Conservation (phyloP, 2,888 invertebrate species). For the Actias luna region DNA sequence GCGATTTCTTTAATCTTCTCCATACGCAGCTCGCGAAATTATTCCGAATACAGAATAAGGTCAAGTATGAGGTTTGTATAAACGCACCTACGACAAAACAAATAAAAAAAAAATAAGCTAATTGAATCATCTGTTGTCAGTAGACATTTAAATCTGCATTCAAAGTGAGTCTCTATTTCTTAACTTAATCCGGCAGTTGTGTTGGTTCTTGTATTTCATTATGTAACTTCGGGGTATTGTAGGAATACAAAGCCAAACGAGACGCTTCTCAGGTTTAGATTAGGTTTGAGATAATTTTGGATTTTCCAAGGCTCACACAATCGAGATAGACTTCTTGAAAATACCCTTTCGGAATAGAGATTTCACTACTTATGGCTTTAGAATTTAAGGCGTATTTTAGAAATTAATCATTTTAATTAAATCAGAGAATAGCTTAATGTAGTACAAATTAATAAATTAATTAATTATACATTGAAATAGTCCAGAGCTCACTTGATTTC, state of each 20-base stretch:
- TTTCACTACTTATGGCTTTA: background rate
- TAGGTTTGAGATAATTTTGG: background rate
- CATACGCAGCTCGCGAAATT: no score
- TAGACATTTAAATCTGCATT: slow-evolving; percentile 4
- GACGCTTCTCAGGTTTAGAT: slow-evolving; percentile 5
- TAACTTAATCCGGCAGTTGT: slow-evolving; percentile 30
- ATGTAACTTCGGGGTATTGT: slow-evolving; percentile 26
- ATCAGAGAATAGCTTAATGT: no score
- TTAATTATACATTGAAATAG: no score
- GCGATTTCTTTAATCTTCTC: no score
- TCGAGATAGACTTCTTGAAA: background rate
- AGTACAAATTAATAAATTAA: no score
- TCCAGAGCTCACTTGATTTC: no score
- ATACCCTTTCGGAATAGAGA: background rate
- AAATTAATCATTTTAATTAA: no score
- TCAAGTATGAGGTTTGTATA: no score
- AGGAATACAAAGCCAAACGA: slow-evolving; percentile 23
- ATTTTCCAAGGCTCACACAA: background rate
- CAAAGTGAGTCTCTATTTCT: slow-evolving; percentile 20
- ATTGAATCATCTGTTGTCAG: slow-evolving; percentile 10
- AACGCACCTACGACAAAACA: background rate
- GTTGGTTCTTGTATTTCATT: slow-evolving; percentile 24
- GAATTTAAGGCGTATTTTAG: no score
- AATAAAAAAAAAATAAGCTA: background rate
- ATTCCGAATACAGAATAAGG: no score